A percentile compares a stretch with the other conserved stretches of the same genome.
Evolutionary conservation across 1,140 invertebrate species (phyloP).

Genomic region (Acromyrmex charruanus): DNA sequence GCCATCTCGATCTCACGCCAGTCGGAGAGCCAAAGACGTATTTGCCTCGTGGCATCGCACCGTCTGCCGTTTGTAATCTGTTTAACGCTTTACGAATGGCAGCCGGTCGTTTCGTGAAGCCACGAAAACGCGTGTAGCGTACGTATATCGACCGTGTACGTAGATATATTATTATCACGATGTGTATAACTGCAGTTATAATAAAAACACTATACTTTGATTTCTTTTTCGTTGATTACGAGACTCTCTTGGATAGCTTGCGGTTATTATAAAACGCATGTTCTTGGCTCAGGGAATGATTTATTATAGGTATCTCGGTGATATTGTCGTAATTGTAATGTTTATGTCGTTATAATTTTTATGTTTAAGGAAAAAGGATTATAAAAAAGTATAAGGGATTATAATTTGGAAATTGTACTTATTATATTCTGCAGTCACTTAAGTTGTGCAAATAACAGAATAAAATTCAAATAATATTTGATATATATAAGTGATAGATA

Average conservation of each 20-base stretch:
- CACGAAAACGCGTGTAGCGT: slow-evolving; percentile 38
- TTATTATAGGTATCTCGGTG: neutral
- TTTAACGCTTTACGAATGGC: slow-evolving; percentile 69
- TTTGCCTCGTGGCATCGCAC: slow-evolving; percentile 81
- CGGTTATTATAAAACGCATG: neutral
- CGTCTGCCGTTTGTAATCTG: slow-evolving; percentile 82
- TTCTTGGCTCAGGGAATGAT: neutral
- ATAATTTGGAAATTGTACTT: neutral
- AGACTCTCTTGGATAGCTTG: neutral
- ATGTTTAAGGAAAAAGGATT: neutral
- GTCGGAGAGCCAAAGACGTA: slow-evolving; percentile 80
- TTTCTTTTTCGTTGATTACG: neutral
- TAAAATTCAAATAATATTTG: neutral
- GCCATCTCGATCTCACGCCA: slow-evolving; percentile 83
- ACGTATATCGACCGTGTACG: neutral
- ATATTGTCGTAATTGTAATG: neutral
- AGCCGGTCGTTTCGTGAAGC: slow-evolving; percentile 51
- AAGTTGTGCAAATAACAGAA: too few species aligned
- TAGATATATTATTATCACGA: slow-evolving; percentile 28
- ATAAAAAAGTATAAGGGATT: neutral
- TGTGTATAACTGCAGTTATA: neutral
- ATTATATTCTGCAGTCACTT: neutral
- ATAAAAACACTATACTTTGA: neutral
- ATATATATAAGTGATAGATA: neutral
- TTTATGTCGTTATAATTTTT: neutral